These are phyloP conservation scores for Oreocharis arfaki DNA, from an alignment of 2,113 vertebrate genomes.

Conservation along the genomic window DNA sequence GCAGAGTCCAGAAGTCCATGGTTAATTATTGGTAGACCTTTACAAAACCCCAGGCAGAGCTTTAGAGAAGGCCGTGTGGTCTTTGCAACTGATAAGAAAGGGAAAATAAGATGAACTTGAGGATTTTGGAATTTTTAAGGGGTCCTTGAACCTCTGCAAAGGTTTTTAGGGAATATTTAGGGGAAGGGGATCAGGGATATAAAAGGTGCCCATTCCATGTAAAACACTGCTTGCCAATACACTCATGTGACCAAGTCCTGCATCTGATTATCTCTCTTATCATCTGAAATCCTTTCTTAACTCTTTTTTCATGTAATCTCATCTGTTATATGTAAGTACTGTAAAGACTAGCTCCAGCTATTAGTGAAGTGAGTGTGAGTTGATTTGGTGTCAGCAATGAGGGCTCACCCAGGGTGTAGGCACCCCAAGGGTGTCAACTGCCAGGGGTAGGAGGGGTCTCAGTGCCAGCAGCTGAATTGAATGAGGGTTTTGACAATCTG, in stretches of 20 bases:
- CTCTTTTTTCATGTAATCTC: not conserved
- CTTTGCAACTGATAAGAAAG: not conserved
- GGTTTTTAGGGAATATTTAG: not conserved
- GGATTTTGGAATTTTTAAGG: not conserved
- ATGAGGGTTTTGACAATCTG: not conserved
- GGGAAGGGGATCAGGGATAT: not conserved
- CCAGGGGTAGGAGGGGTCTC: not conserved
- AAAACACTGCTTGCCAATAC: not conserved
- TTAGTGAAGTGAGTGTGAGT: not conserved
- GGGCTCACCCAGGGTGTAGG: rapidly evolving
- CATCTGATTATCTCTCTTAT: not conserved
- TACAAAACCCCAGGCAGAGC: not conserved
- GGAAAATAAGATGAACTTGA: not conserved
- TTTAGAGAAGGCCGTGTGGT: not conserved
- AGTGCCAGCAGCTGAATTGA: no score
- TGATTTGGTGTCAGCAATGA: not conserved
- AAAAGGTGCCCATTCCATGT: not conserved
- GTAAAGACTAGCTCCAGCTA: not conserved
- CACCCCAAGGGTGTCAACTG: rapidly evolving
- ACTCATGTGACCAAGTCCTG: not conserved
- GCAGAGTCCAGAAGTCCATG: not conserved
- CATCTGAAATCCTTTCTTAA: not conserved
- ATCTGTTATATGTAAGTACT: not conserved
- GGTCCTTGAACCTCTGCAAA: not conserved
- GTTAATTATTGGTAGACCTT: not conserved